phyloP scores from a whole-genome alignment of 2,113 vertebrate genomes.

The Anolis sagrei region DNA sequence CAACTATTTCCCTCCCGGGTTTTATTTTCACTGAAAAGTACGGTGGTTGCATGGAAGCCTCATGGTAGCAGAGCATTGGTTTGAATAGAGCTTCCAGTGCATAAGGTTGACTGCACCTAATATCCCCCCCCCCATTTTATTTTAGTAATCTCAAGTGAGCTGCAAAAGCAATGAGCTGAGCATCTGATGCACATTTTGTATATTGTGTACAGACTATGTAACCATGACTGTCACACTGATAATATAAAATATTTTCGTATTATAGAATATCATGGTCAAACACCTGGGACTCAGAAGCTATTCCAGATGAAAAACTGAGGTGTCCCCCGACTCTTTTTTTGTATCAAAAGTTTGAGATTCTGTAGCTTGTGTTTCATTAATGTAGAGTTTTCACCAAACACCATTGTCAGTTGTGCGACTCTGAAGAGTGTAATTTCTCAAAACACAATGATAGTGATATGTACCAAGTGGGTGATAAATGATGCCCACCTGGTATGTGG shows the following conservation, averaged over 20 bases:
- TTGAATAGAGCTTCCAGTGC: too few relatives aligned
- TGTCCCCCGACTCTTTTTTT: background rate
- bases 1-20: too few relatives aligned
- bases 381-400: background rate
- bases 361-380: background rate
- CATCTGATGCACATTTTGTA: background rate
- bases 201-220: background rate
- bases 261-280: background rate
- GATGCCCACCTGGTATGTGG: background rate
- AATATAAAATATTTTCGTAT: background rate
- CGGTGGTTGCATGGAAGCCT: too few relatives aligned
- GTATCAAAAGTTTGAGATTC: background rate
- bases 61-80: too few relatives aligned
- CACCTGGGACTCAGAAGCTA: background rate
- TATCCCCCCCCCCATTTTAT: background rate
- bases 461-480: background rate
- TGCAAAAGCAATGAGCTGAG: background rate
- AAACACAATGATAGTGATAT: background rate
- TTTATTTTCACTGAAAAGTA: too few relatives aligned
- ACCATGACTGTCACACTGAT: background rate
- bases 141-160: background rate
- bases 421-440: background rate
- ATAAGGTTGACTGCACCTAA: too few relatives aligned
- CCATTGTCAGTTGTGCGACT: background rate
- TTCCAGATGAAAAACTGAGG: background rate